Conservation (phyloP, 2,888 invertebrate species). For the Schrankia costaestrigalis region DNA sequence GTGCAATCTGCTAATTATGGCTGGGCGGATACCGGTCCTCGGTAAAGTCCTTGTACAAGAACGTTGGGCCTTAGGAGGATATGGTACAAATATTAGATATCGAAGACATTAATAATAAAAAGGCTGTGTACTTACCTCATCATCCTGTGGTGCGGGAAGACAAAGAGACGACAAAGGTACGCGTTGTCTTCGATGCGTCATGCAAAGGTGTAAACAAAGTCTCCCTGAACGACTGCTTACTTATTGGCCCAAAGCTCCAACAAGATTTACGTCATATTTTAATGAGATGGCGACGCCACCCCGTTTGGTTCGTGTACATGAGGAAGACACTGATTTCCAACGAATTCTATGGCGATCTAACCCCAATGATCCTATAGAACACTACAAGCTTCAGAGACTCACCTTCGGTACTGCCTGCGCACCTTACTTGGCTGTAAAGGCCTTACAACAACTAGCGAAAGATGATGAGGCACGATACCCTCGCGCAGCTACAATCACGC, state of each 20-base stretch:
- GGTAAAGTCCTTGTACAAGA: too few relatives aligned
- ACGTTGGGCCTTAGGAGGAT: too few relatives aligned
- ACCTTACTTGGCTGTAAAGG: constrained; percentile 1
- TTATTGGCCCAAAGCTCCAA: constrained; percentile 4
- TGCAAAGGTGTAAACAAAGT: constrained; percentile 2
- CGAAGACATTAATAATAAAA: neutral
- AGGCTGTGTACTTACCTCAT: constrained; percentile 2
- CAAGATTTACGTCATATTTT: constrained; percentile 1
- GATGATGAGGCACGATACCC: constrained; percentile 10
- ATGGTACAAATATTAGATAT: neutral
- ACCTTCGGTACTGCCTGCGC: constrained; percentile 11
- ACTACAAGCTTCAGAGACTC: constrained; percentile 1
- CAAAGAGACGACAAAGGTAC: constrained; percentile 1
- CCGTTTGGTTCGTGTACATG: neutral
- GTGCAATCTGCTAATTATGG: too few relatives aligned
- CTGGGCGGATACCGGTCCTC: too few relatives aligned
- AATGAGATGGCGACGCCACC: constrained; percentile 3
- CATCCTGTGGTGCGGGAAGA: constrained; percentile 1
- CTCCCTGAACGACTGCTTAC: constrained; percentile 1
- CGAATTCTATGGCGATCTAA: constrained; percentile 5
- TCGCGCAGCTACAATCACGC: constrained; percentile 13
- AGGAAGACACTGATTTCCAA: neutral
- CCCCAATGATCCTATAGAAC: neutral
- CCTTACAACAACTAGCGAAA: constrained; percentile 11
- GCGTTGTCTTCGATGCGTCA: neutral